phyloP scores from a whole-genome alignment of 2,797 vertebrate genomes.

The Phrynocephalus vlangalii region DNA sequence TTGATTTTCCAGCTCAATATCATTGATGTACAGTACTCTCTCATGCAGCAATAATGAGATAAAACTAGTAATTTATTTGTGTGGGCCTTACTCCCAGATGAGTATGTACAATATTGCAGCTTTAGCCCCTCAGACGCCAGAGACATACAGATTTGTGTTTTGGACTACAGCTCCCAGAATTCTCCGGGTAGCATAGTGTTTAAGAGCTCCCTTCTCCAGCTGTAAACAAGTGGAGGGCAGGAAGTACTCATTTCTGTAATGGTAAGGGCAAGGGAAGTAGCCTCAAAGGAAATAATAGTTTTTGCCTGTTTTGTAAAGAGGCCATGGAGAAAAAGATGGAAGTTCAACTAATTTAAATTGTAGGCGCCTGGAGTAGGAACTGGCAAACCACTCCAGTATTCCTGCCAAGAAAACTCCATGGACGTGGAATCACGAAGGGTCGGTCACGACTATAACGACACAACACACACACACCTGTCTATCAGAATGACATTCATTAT shows the following conservation, averaged over 20 bases:
- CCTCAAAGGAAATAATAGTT: not conserved
- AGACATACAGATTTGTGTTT: not conserved
- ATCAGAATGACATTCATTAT: constrained; percentile 45
- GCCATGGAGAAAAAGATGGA: constrained; percentile 6
- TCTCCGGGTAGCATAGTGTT: not conserved
- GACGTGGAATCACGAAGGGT: too few species aligned
- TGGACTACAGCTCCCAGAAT: too few species aligned
- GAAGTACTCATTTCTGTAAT: too few species aligned
- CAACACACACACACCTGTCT: not conserved
- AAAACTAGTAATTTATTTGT: too few species aligned
- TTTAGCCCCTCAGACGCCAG: not conserved
- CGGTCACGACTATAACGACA: too few species aligned
- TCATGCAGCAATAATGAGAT: too few species aligned
- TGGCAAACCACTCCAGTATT: too few species aligned
- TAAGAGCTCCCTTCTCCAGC: not conserved
- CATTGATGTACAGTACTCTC: too few species aligned
- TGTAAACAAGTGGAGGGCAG: not conserved
- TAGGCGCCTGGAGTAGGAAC: too few species aligned
- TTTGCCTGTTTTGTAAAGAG: not conserved
- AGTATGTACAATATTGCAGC: not conserved
- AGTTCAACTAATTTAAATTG: not conserved
- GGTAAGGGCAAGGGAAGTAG: not conserved
- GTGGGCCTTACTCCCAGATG: not conserved
- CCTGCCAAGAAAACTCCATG: too few species aligned
- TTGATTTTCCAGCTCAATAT: too few species aligned